Percentiles rank a stretch among this genome's conserved stretches.
phyloP scores from a whole-genome alignment of 2,113 vertebrate genomes.

The Herpetotheres cachinnans region DNA sequence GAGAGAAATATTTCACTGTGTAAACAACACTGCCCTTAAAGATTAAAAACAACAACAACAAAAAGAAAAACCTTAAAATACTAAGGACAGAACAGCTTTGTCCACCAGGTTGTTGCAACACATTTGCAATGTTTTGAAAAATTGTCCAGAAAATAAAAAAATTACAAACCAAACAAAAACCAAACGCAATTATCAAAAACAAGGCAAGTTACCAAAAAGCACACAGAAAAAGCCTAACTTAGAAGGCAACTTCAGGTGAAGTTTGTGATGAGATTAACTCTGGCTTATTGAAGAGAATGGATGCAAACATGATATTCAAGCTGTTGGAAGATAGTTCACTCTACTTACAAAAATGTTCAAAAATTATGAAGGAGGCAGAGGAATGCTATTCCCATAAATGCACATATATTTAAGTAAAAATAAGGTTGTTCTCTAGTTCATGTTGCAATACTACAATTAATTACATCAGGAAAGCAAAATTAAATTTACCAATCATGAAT shows the following conservation, averaged over 20 bases:
- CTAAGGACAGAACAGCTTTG: not conserved
- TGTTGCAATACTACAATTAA: not conserved
- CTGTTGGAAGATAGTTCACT: not conserved
- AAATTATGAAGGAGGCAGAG: not conserved
- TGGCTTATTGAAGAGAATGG: not conserved
- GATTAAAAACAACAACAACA: not conserved
- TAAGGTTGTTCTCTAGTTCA: not conserved
- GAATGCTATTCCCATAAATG: not conserved
- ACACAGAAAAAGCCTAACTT: not conserved
- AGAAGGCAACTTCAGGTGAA: not conserved
- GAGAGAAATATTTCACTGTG: not conserved
- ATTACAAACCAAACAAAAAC: not conserved
- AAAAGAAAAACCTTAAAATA: not conserved
- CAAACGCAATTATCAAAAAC: not conserved
- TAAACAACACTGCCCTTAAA: not conserved
- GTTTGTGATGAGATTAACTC: not conserved
- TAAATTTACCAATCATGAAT: not conserved
- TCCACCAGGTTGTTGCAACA: not conserved
- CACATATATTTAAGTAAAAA: not conserved
- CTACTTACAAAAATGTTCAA: not conserved
- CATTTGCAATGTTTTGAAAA: not conserved
- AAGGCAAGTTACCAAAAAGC: not conserved
- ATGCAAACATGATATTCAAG: not conserved
- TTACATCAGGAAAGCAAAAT: not conserved
- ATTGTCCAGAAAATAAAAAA: not conserved